These are phyloP conservation scores for Tenthredo notha DNA, from an alignment of 2,888 invertebrate genomes.

Conservation along the genomic window DNA sequence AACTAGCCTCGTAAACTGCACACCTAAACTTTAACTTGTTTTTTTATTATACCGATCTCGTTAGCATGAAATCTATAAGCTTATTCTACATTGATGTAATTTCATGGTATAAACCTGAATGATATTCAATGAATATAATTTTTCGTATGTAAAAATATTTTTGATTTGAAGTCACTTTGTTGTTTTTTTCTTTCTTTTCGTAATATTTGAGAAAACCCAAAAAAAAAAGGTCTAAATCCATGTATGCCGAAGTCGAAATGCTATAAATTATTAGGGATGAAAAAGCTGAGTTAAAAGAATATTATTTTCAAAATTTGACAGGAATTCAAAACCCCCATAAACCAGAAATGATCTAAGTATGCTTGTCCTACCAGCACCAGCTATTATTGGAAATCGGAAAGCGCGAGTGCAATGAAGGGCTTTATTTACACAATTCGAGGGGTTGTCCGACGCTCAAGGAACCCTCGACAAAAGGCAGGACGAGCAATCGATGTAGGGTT, in stretches of 20 bases:
- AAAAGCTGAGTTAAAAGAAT: too few relatives aligned
- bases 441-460: conserved; percentile 2
- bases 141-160: too few relatives aligned
- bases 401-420: conserved; percentile 29
- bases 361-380: neutral
- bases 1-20: neutral
- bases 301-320: too few relatives aligned
- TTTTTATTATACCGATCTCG: neutral
- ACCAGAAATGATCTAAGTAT: neutral
- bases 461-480: neutral
- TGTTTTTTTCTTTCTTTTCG: too few relatives aligned
- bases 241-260: too few relatives aligned
- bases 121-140: too few relatives aligned
- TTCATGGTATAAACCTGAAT: too few relatives aligned
- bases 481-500: conserved; percentile 23
- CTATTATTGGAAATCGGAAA: neutral
- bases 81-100: neutral
- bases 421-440: conserved; percentile 21
- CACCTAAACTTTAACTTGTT: neutral
- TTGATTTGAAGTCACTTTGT: too few relatives aligned
- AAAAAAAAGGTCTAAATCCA: too few relatives aligned
- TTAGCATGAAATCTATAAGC: neutral
- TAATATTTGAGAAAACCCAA: too few relatives aligned
- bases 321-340: too few relatives aligned
- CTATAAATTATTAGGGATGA: too few relatives aligned